Evolutionary conservation across 2,797 vertebrate species (phyloP).

Genomic region (Malurus leucopterus): DNA sequence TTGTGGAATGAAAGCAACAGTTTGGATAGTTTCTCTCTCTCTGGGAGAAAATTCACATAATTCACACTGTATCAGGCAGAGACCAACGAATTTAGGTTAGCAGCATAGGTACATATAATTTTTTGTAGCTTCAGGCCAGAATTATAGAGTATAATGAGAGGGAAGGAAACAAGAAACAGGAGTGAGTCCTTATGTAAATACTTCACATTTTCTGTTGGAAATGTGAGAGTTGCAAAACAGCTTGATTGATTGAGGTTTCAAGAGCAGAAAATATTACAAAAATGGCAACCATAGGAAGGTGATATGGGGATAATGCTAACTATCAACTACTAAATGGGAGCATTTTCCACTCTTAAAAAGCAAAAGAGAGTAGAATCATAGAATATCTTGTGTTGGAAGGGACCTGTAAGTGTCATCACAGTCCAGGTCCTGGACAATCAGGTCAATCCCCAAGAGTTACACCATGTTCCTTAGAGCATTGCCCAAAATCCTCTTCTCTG

Average conservation of each 20-base stretch:
- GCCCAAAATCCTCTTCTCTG: background rate
- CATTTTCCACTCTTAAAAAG: background rate
- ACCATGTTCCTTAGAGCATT: background rate
- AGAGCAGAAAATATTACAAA: background rate
- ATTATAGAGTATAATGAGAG: background rate
- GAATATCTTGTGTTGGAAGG: background rate
- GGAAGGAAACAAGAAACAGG: background rate
- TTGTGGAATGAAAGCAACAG: background rate
- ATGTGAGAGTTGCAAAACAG: background rate
- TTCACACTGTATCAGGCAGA: background rate
- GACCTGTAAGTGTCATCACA: accelerated
- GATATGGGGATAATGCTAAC: background rate
- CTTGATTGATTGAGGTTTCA: background rate
- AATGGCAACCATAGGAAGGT: background rate
- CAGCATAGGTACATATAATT: accelerated
- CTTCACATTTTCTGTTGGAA: background rate
- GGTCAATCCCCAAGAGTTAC: background rate
- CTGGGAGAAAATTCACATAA: background rate
- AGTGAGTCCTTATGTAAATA: background rate
- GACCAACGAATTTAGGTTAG: background rate
- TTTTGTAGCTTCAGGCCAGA: background rate
- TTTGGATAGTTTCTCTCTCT: background rate
- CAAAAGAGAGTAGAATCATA: background rate
- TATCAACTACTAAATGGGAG: background rate
- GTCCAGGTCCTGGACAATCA: background rate